Evolutionary conservation across 2,888 invertebrate genomes (phyloP), one percentile per base, ranked within the genome.

Genomic region (Rhagium mordax): DNA sequence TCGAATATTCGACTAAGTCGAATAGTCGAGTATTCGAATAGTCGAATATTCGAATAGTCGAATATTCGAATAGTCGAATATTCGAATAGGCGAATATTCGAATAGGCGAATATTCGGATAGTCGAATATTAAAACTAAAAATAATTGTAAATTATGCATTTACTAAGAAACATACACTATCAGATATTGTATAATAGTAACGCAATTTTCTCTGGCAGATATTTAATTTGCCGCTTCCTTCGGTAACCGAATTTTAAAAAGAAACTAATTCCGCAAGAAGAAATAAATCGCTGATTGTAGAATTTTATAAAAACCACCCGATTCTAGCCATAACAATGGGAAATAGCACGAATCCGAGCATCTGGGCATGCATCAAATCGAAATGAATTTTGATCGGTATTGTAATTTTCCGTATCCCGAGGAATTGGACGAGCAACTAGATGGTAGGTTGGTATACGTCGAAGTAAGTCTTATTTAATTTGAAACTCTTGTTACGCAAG

Each of bases 331-430:
- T 15, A 41, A 41, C 41, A 41, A 41, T 41, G 41, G 41, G n/a
- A 41, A 41, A 41, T 41, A n/a, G 41, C 41, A 41, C 6, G 33
- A 51, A 53, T 8, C 29, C 10, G 16, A 65, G 53, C 65, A 65
- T 65, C 65, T 65, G 51, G 51, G 53, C 27, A 51, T 65, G 29
- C 18, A 65, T 51, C 49, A 65, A 65, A 49, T 49, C 15, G 24
- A 49, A 27, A 65, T 51, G 65, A 65, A 51, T 51, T 41, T 15
- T 41, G 13, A n/a, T 41, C 41, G 41, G 13, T 41, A 41, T 41
- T 41, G 41, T n/a, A 41, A 41, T 41, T 41, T 41, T 41, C 33
- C 13, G 13, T 13, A 41, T 41, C 41, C 5, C 41, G n/a, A 41
- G 41, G 41, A 13, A 13, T 41, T n/a, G 5, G 1, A 41, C n/a